These are phyloP conservation scores for Chelonus insularis DNA, from an alignment of 1,140 invertebrate species.

Conservation along the genomic window DNA sequence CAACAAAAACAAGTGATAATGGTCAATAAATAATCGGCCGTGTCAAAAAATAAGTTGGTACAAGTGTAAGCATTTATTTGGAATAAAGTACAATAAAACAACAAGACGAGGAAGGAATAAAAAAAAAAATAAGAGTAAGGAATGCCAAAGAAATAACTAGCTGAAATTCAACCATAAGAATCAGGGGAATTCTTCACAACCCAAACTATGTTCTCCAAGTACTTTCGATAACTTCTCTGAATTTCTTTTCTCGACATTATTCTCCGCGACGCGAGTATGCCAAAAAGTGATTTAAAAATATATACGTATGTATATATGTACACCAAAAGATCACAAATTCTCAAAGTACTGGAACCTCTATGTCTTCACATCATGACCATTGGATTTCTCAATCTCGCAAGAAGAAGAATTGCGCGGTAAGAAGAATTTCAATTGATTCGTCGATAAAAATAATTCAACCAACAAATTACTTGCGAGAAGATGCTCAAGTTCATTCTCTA, in stretches of 20 bases:
- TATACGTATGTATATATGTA: neutral
- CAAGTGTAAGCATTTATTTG: too few species aligned
- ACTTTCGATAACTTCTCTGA: constrained; percentile 20
- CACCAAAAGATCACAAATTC: neutral
- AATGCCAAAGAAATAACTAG: neutral
- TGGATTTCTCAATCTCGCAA: neutral
- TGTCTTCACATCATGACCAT: neutral
- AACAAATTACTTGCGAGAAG: too few species aligned
- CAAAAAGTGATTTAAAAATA: neutral
- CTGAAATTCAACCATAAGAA: neutral
- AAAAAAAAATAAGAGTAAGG: neutral
- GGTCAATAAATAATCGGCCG: too few species aligned
- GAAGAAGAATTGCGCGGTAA: neutral
- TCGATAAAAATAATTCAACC: too few species aligned
- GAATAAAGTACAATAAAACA: too few species aligned
- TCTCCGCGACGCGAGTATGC: constrained; percentile 17
- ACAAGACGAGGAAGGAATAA: neutral
- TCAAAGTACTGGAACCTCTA: neutral
- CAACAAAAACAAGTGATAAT: too few species aligned
- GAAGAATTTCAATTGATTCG: neutral
- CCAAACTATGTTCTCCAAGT: constrained; percentile 15
- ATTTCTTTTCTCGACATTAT: constrained; percentile 24
- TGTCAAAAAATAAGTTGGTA: too few species aligned
- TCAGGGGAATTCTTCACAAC: neutral
- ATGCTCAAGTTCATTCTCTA: too few species aligned